Evolutionary conservation across 2,113 vertebrate species (phyloP).

Genomic region (Stictonetta naevosa): DNA sequence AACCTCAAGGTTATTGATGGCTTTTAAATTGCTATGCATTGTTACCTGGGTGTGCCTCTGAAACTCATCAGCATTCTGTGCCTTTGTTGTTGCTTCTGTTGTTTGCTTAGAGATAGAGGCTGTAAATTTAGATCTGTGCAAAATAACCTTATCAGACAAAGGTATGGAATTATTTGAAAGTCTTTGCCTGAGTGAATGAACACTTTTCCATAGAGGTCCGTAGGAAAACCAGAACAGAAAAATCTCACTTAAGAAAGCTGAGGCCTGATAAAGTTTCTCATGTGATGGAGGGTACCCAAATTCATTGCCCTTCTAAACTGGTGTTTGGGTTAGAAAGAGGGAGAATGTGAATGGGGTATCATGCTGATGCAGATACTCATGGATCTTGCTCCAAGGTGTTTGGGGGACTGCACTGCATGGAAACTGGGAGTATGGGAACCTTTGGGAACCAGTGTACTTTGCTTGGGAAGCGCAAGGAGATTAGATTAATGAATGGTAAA

Average conservation of each 20-base stretch:
- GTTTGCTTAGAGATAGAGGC: conserved; percentile 60
- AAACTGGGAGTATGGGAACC: neutral
- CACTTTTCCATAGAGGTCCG: neutral
- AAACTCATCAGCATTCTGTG: conserved; percentile 69
- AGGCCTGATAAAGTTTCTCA: neutral
- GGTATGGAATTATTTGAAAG: conserved; percentile 41
- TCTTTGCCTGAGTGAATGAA: neutral
- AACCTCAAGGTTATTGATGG: conserved; percentile 62
- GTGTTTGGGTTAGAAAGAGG: neutral
- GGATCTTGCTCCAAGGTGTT: neutral
- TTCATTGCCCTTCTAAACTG: neutral
- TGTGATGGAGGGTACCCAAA: fast-evolving
- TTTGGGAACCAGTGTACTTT: neutral
- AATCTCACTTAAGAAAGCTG: neutral
- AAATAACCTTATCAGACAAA: conserved; percentile 53
- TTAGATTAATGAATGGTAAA: neutral
- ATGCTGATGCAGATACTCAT: neutral
- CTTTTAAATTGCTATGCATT: conserved; percentile 64
- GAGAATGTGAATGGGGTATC: neutral
- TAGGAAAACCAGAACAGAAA: neutral
- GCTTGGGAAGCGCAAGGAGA: neutral
- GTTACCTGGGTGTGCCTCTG: conserved; percentile 43
- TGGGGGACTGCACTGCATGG: neutral
- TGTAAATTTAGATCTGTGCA: conserved; percentile 57
- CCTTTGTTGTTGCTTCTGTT: conserved; percentile 34